Evolutionary conservation across 2,888 invertebrate species (phyloP), one percentile per base, ranked within the genome.

Genomic region (Bimastos eiseni): DNA sequence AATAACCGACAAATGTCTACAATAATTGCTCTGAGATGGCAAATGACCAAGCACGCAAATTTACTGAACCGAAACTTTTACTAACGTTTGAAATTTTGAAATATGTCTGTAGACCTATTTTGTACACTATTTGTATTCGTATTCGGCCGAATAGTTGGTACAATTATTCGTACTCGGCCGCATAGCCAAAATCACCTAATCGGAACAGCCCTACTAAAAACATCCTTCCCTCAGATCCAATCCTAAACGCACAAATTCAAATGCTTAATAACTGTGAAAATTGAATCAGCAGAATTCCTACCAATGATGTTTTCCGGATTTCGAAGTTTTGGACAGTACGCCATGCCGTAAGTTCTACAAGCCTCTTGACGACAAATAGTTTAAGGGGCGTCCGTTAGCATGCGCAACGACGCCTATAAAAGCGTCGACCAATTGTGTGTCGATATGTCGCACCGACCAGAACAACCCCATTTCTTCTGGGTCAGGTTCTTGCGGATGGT

Each of bases 401-500:
- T 91, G 90, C 83, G 90, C 49, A 44, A 90, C 91, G 19, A 93
- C 92, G 89, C 91, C 91, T 36, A 86, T 86, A 91, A 92, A 93
- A 17, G 90, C 90, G 90, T 93, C 92, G 24, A 91, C 88, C 86
- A 92, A 92, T 91, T 90, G 91, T 11, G 92, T 92, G 89, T 93
- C 92, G 88, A 91, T 93, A 92, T 92, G 93, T 4, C 93, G 90
- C 17, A 93, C 92, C 19, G 93, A 93, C 94, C 94, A 94, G 92
- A 93, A 93, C 84, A 92, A 92, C 1, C 94, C 94, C 70, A 93
- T 91, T 90, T 94, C 94, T 90, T 93, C 93, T 6, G 93, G 93
- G 90, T 93, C 93, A 0, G 94, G 93, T 90, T 94, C 94, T 41
- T 93, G 91, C 1, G 93, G 93, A 90, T 93, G 93, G 91, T 94